Evolutionary conservation across 2,113 vertebrate genomes (phyloP), one percentile per base, ranked within the genome.

Genomic region (Tor tambroides): DNA sequence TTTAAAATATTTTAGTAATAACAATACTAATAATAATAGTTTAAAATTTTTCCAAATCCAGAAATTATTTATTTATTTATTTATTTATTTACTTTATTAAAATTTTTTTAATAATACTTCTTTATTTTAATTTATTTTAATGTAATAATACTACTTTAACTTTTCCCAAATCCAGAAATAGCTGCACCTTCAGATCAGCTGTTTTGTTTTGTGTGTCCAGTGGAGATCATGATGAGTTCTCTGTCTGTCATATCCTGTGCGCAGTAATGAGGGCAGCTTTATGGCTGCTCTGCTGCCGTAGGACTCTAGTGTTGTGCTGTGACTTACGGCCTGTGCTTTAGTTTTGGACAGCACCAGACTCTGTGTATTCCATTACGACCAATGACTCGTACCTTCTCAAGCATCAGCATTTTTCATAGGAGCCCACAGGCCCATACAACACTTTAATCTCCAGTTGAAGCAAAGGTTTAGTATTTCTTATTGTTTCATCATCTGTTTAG

Each of bases 301-400:
- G 26, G 43, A 30, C 75, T 79, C 78, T 80, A 26, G 21, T 9
- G 54, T 80, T 61, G 21, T 61, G 56, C 32, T 61, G 32, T 80
- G 78, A 80, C 54, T 59, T 61, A 80, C 32, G 0, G 51, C 54
- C 51, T 23, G 19, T 41, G 54, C 32, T 59, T 35, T 35, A 30
- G 49, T 23, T 61, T 26, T n/a, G 54, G 78, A 61, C 78, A n/a
- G 21, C 11, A 23, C 78, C 78, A 61, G 51, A 63, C 78, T 61
- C 78, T 80, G 54, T n/a, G 23, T 80, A 41, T 80, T 80, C 78
- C 78, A 80, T 80, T 56, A 80, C 1, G 32, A n/a, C 56, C 54
- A 38, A 63, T 80, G 54, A 61, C 56, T 80, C 54, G 15, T 61
- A 38, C 54, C 54, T 61, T 61, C 78, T 61, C 54, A 80, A 61